Evolutionary conservation across 2,888 invertebrate species (phyloP), one percentile per base, ranked within the genome.

Genomic region (Trissoscelio sp.): DNA sequence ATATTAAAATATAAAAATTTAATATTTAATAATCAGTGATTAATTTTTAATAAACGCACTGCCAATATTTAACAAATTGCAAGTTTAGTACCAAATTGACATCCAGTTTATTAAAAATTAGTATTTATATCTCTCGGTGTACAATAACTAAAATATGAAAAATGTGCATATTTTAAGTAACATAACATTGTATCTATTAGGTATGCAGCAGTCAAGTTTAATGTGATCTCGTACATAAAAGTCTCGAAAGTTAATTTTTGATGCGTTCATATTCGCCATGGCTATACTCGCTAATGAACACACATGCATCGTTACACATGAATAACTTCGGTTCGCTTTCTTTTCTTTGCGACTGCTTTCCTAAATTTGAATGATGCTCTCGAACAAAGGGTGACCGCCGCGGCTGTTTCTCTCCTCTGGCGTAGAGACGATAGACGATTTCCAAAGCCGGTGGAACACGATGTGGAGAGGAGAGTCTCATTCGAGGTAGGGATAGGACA

Each of bases 401-500:
- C 24, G 20, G 73, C 64, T 74, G 79, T 58, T 80, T 67, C 62
- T 70, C 70, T 64, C 34, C 42, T 80, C 64, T 37, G 55, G 31
- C 20, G 60, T 62, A 70, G 64, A 78, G 70, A 70, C 70, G 78
- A 70, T 78, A 74, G 80, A 80, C 57, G 80, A 80, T 69, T 80
- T 79, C 22, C 73, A 70, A 80, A 80, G 80, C 83, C 83, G 46
- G 39, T 37, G 42, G 55, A 55, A 58, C 18, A 28, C 62, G 39
- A 16, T 57, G 34, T 37, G 57, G 74, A 53, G 73, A 62, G 46
- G 80, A 75, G 70, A 53, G 57, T 53, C 46, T 55, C 73, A 48
- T 31, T 14, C n/a, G 5, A 42, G 83, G 84, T 64, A 77, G 85
- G 84, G 80, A 78, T 80, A 46, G 81, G 62, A 34, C 14, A 70